A percentile compares a stretch with the other conserved stretches of the same genome.
Conservation (phyloP, 2,888 invertebrate species). For the Hololepta plana region DNA sequence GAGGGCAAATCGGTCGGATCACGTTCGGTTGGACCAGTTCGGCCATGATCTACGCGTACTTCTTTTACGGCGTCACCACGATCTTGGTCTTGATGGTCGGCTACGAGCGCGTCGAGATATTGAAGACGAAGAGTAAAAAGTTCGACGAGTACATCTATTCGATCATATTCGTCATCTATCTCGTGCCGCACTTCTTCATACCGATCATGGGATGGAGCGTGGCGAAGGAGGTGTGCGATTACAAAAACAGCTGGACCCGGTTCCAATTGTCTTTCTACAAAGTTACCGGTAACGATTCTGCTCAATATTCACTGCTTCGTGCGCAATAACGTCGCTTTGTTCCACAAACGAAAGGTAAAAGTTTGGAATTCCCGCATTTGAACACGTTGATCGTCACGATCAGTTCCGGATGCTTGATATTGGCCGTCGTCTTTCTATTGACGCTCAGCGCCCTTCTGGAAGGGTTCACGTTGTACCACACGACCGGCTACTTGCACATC, state of each 20-base stretch:
- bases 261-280: slow-evolving; percentile 38
- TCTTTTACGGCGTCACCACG: slow-evolving; percentile 40
- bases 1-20: slow-evolving; percentile 28
- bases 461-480: slow-evolving; percentile 44
- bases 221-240: slow-evolving; percentile 45
- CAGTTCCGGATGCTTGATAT: slow-evolving; percentile 39
- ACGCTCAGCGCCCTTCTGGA: slow-evolving; percentile 40
- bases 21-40: slow-evolving; percentile 45
- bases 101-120: slow-evolving; percentile 39
- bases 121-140: slow-evolving; percentile 36
- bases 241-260: slow-evolving; percentile 49
- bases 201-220: slow-evolving; percentile 55
- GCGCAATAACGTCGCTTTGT: no score
- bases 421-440: slow-evolving; percentile 39
- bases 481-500: slow-evolving; percentile 43
- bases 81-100: slow-evolving; percentile 40
- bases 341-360: slow-evolving; percentile 40
- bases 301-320: no score
- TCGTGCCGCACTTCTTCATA: slow-evolving; percentile 52
- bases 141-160: slow-evolving; percentile 56
- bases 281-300: slow-evolving; percentile 25
- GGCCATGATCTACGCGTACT: slow-evolving; percentile 45
- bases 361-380: slow-evolving; percentile 40
- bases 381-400: slow-evolving; percentile 41
- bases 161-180: slow-evolving; percentile 43